Evolutionary conservation across 2,113 vertebrate species (phyloP), one percentile per base, ranked within the genome.

Genomic region (Mustela nigripes): DNA sequence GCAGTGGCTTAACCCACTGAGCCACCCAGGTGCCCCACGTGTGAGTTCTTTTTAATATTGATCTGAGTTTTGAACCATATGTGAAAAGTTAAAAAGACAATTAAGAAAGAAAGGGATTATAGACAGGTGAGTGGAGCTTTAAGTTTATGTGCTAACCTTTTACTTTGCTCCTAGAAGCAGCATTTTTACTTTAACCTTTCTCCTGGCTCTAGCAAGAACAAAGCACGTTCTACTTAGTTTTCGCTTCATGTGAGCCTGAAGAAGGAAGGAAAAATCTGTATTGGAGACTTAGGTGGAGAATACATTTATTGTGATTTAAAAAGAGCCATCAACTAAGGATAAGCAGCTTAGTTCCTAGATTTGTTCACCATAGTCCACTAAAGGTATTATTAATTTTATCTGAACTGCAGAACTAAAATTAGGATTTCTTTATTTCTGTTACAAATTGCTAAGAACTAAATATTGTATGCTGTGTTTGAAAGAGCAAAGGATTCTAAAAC

Each of bases 321-420:
- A 97, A 95, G 39, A 86, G 50, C 26, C 63, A 87, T 56, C 26
- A 18, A 36, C 18, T 69, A 92, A 87, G 62, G 62, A 92, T 78
- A 93, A 78, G 81, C 8, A 95, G 62, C 60, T 95, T 89, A 85
- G 45, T 74, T 94, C 79, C 87, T 86, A 84, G 42, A 87, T 82
- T 81, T 94, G 71, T 50, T 92, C 3, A 78, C 28, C 11, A 50
- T 7, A 96, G 58, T 87, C 36, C 65, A 92, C 28, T 69, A 95
- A 82, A 94, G 26, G 22, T 87, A 87, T 36, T 4, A 89, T 81
- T 83, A 95, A 84, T 92, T 83, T 92, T 81, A 91, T 39, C 39
- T 79, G 24, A 96, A 93, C 45, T 93, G 94, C 24, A 96, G 48
- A 95, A 85, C 12, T 76, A 94, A 92, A 98, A 96, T 81, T 81